Conservation (phyloP, 2,797 vertebrate genomes). For the Leptoclinus maculatus region DNA sequence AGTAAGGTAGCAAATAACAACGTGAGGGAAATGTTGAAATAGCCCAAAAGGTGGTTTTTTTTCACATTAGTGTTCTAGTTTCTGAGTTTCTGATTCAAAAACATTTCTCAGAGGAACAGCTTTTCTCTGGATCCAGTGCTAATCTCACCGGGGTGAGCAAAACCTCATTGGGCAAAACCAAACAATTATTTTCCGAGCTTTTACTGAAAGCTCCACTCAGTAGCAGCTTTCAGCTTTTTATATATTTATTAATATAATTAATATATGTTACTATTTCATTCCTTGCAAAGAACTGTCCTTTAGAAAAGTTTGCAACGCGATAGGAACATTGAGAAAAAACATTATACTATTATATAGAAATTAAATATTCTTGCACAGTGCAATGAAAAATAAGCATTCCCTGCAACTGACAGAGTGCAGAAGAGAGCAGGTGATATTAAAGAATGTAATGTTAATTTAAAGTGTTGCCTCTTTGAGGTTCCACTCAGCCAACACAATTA, state of each 20-base stretch:
- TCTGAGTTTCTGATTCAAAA: neutral
- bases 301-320: neutral
- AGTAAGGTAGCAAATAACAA: conserved; percentile 5
- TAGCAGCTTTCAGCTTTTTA: neutral
- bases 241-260: neutral
- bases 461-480: neutral
- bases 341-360: neutral
- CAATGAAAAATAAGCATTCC: neutral
- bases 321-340: neutral
- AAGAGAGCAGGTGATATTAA: neutral
- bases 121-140: conserved; percentile 5
- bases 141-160: neutral
- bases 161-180: neutral
- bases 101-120: conserved; percentile 11
- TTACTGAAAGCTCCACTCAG: neutral
- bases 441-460: neutral
- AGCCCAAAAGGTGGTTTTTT: neutral
- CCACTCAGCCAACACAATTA: neutral
- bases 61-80: conserved; percentile 9
- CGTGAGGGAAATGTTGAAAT: neutral
- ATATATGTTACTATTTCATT: neutral
- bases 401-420: neutral
- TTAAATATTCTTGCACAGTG: neutral
- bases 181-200: neutral
- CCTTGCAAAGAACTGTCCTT: neutral